These are phyloP conservation scores for Origma solitaria DNA, from an alignment of 2,113 vertebrate genomes.

Conservation along the genomic window DNA sequence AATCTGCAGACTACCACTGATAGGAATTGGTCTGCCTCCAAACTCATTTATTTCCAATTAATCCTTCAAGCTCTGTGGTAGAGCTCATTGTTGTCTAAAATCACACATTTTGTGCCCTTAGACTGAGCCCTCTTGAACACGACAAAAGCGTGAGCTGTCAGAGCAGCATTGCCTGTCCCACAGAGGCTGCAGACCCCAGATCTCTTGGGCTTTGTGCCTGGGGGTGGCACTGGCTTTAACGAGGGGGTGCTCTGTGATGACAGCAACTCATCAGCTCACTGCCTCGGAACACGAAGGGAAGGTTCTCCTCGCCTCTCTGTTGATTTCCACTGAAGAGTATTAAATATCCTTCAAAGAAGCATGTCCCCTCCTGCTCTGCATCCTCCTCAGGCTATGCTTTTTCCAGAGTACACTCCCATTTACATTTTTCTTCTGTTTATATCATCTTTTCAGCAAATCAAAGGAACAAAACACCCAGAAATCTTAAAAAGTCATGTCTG, in stretches of 20 bases:
- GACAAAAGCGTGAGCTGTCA: not conserved
- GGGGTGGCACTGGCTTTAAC: not conserved
- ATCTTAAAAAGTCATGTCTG: not conserved
- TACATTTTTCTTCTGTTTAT: not conserved
- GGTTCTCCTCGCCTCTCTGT: not conserved
- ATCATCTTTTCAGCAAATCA: not conserved
- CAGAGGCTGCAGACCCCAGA: fast-evolving
- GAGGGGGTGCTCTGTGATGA: not conserved
- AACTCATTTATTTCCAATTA: not conserved
- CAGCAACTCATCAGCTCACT: not conserved
- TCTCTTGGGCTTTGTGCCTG: not conserved
- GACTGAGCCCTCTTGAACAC: not conserved
- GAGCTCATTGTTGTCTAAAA: not conserved
- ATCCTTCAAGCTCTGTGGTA: not conserved
- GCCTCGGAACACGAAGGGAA: not conserved
- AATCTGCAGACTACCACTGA: not conserved
- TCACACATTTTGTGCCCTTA: not conserved
- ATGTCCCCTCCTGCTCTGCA: not conserved
- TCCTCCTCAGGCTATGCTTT: not conserved
- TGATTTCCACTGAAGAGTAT: not conserved
- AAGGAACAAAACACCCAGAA: not conserved
- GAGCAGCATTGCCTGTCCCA: not conserved
- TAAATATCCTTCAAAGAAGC: not conserved
- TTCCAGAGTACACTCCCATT: not conserved
- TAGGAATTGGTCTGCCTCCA: not conserved